Evolutionary conservation across 2,888 invertebrate genomes (phyloP).

Genomic region (Cataglyphis rosenhaueri): DNA sequence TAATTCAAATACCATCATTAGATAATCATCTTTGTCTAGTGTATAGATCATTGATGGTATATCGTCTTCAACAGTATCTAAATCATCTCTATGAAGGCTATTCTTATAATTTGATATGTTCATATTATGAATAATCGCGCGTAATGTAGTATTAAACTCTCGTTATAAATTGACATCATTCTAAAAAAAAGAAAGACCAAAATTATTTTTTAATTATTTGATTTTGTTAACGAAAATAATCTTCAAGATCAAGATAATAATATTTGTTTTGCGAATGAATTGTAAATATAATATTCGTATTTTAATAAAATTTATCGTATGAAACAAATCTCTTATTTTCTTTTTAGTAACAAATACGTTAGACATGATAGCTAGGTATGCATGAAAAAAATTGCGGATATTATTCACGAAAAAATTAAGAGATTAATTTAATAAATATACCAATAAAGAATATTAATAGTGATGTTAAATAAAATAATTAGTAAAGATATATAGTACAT

Average conservation of each 20-base stretch:
- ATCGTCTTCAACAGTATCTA: slow-evolving; percentile 81
- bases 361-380: neutral
- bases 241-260: slow-evolving; percentile 3
- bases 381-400: neutral
- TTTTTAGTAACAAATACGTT: neutral
- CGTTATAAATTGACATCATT: neutral
- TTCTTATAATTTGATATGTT: slow-evolving; percentile 82
- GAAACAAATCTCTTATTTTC: neutral
- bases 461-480: neutral
- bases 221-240: neutral
- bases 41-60: slow-evolving; percentile 87
- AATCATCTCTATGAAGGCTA: slow-evolving; percentile 82
- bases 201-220: neutral
- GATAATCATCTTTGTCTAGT: slow-evolving; percentile 90
- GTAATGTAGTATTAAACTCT: neutral
- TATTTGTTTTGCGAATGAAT: slow-evolving; percentile 63
- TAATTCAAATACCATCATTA: slow-evolving; percentile 88
- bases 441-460: neutral
- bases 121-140: slow-evolving; percentile 79
- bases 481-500: neutral
- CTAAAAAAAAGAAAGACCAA: neutral
- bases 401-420: neutral
- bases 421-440: neutral
- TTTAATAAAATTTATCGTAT: slow-evolving; percentile 81
- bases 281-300: slow-evolving; percentile 79